phyloP scores from a whole-genome alignment of 2,888 invertebrate species.

The Rhyacophila evoluta region DNA sequence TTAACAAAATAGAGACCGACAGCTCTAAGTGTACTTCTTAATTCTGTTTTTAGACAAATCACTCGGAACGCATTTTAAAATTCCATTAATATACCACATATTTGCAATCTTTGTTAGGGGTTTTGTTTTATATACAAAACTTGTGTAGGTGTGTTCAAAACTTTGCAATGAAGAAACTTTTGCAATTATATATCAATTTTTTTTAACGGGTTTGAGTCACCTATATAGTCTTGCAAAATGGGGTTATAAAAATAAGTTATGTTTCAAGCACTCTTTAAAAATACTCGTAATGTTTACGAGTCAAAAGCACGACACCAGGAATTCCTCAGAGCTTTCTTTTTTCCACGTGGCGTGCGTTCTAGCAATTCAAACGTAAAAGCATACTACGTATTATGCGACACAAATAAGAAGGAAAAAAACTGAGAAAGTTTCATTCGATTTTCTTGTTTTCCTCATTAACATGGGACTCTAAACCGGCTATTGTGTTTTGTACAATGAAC shows the following conservation, averaged over 20 bases:
- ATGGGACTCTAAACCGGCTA: background rate
- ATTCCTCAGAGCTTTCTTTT: conserved; percentile 40
- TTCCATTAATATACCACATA: too few species aligned
- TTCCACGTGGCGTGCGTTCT: conserved; percentile 39
- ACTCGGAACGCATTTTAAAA: too few species aligned
- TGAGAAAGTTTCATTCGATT: conserved; percentile 33
- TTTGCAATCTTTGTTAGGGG: too few species aligned
- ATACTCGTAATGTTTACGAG: conserved; percentile 48
- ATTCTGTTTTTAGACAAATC: too few species aligned
- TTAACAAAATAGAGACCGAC: too few species aligned
- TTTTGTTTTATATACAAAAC: too few species aligned
- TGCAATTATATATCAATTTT: conserved; percentile 19
- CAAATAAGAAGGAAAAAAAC: conserved; percentile 39
- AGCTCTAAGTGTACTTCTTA: too few species aligned
- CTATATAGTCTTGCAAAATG: conserved; percentile 31
- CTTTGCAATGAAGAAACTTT: background rate
- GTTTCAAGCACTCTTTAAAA: conserved; percentile 50
- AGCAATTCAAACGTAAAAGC: conserved; percentile 41
- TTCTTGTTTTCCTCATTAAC: conserved; percentile 38
- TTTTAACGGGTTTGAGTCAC: conserved; percentile 1
- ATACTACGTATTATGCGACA: conserved; percentile 43
- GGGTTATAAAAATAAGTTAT: conserved; percentile 45
- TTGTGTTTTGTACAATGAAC: conserved; percentile 29
- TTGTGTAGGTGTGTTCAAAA: background rate
- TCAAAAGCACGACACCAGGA: conserved; percentile 38